Evolutionary conservation across 2,888 invertebrate species (phyloP), one percentile per base, ranked within the genome.

Genomic region (Philonicus albiceps): DNA sequence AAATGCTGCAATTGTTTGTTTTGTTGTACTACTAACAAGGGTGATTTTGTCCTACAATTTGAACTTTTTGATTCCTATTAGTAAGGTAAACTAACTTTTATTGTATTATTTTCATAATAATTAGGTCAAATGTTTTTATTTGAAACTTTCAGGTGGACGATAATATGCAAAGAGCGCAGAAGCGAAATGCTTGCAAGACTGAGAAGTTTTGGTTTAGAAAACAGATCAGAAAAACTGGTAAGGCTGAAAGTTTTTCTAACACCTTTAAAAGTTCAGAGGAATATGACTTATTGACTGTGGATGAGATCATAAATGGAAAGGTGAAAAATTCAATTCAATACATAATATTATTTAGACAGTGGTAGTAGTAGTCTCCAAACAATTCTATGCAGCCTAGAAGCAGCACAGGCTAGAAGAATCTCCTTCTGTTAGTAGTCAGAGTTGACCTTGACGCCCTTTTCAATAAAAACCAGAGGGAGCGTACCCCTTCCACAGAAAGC

Each of bases 1-100:
- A 93, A 99, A 99, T 93, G 99, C 99, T 0, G 99, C 99, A 3
- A 96, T 98, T 90, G 98, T 98, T 27, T 98, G 98, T 91, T 99
- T 99, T 92, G 96, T 99, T 16, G 99, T 99, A 22, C 93, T 99
- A 78, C 94, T 99, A 88, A 99, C 99, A 0, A 93, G 99, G 89
- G 99, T 98, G 88, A 99, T 99, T 90, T 94, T 99, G 75, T 98
- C 99, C 31, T 99, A 98, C 93, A 96, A 98, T 89, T 94, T 99
- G 87, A 98, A 99, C 93, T 97, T 99, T 91, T 94, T 99, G 84
- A 97, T 99, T 92, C 99, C 99, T 16, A 98, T 99, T 89, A 98
- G 98, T 90, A 98, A 98, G 95, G 97, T 96, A 89, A 90, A 81
- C 16, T 16, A 1, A 3, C 27, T 64, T 64, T 2, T 11, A 2